Evolutionary conservation across 2,888 invertebrate genomes (phyloP).

Genomic region (Sycophila texana): DNA sequence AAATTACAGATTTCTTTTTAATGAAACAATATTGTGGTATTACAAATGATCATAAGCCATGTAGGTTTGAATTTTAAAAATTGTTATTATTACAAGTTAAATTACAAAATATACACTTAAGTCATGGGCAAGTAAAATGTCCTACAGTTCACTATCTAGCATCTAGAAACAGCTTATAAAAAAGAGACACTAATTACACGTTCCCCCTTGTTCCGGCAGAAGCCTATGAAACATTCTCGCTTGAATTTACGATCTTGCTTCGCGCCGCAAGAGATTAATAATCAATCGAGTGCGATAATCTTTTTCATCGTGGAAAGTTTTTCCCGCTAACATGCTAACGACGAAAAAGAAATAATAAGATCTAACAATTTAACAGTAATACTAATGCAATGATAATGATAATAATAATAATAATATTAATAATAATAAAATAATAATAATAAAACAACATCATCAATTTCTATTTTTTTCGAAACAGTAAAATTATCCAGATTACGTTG

Average conservation of each 20-base stretch:
- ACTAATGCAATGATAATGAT: no score
- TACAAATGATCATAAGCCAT: no score
- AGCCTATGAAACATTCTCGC: conserved; percentile 52
- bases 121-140: conserved; percentile 74
- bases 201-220: conserved; percentile 62
- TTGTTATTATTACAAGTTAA: conserved; percentile 67
- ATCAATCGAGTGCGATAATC: conserved; percentile 19
- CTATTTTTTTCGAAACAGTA: no score
- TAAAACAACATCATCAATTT: no score
- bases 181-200: conserved; percentile 66
- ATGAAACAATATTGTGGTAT: no score
- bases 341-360: no score
- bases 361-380: no score
- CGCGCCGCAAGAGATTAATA: conserved; percentile 36
- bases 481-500: no score
- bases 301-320: conserved; percentile 45
- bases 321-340: no score
- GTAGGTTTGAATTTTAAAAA: conserved; percentile 52
- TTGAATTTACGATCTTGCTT: conserved; percentile 4
- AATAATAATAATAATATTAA: no score
- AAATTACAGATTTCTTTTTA: no score
- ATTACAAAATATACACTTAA: conserved; percentile 69
- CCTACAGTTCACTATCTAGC: conserved; percentile 69
- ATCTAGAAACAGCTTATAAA: conserved; percentile 65
- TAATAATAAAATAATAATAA: no score